A percentile compares a stretch with the other conserved stretches of the same genome.
phyloP scores from a whole-genome alignment of 1,140 invertebrate genomes.

The Panulirus ornatus region DNA sequence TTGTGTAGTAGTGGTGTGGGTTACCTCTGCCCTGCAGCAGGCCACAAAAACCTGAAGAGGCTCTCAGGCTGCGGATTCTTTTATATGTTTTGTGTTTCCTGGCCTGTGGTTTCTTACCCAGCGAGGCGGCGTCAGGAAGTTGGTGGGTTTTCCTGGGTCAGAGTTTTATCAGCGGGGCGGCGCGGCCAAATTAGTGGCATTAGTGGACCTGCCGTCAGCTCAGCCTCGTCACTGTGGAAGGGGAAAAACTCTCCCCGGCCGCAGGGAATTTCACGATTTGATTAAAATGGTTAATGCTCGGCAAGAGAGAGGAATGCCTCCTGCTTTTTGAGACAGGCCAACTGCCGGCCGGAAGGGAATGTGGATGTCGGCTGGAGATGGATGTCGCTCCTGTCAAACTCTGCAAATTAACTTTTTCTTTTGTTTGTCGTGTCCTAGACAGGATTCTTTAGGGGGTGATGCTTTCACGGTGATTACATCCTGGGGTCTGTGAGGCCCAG shows the following conservation, averaged over 20 bases:
- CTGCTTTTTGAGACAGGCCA: constrained; percentile 1
- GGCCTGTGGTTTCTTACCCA: constrained; percentile 7
- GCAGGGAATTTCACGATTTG: constrained; percentile 49
- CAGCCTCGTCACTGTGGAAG: constrained; percentile 35
- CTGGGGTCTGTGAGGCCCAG: not conserved
- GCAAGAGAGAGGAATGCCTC: not conserved
- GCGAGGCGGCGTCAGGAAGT: constrained; percentile 32
- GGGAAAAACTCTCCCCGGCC: not conserved
- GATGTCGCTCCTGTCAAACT: constrained; percentile 30
- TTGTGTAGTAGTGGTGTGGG: no score
- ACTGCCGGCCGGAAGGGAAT: not conserved
- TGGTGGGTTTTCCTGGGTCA: constrained; percentile 32
- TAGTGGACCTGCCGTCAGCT: constrained; percentile 53
- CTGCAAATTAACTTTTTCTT: constrained; percentile 33
- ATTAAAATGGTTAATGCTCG: constrained; percentile 46
- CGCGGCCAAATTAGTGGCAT: constrained; percentile 58
- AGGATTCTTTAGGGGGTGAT: constrained; percentile 29
- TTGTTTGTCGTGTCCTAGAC: constrained; percentile 1
- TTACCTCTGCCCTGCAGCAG: no score
- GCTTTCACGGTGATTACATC: constrained; percentile 40
- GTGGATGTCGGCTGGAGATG: constrained; percentile 4
- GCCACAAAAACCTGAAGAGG: no score
- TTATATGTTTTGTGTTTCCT: not conserved
- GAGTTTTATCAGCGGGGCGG: constrained; percentile 38
- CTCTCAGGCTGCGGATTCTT: not conserved